phyloP scores from a whole-genome alignment of 2,113 vertebrate species.

The Papio anubis region DNA sequence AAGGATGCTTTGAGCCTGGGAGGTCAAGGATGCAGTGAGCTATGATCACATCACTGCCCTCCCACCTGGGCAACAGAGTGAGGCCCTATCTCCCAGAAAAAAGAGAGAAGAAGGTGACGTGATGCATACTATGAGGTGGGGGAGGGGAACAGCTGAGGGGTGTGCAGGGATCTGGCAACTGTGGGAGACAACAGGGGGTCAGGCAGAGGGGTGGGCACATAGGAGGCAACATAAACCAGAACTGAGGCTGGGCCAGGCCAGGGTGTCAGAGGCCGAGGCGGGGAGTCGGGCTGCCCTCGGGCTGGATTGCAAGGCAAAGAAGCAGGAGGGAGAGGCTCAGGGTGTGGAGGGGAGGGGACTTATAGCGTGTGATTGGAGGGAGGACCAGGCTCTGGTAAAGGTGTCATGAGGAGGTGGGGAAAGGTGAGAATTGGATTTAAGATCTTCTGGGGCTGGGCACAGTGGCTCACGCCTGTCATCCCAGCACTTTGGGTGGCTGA shows the following conservation, averaged over 20 bases:
- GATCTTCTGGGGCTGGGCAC: not conserved
- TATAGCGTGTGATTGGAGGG: not conserved
- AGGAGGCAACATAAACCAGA: constrained; percentile 61
- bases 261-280: constrained; percentile 33
- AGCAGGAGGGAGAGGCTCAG: not conserved
- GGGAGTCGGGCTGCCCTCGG: not conserved
- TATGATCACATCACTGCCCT: too few relatives aligned
- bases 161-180: constrained; percentile 61
- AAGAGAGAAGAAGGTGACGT: too few relatives aligned
- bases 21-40: too few relatives aligned
- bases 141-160: not conserved
- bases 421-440: not conserved
- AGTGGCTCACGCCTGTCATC: too few relatives aligned
- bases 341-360: not conserved
- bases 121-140: not conserved
- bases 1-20: too few relatives aligned
- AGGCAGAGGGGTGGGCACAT: not conserved
- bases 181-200: constrained; percentile 43
- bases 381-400: not conserved
- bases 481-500: too few relatives aligned
- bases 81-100: too few relatives aligned
- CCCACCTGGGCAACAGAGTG: too few relatives aligned
- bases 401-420: not conserved
- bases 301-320: not conserved
- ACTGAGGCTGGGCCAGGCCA: constrained; percentile 29